Evolutionary conservation across 2,113 vertebrate genomes (phyloP), one percentile per base, ranked within the genome.

Genomic region (Malurus alboscapulatus): DNA sequence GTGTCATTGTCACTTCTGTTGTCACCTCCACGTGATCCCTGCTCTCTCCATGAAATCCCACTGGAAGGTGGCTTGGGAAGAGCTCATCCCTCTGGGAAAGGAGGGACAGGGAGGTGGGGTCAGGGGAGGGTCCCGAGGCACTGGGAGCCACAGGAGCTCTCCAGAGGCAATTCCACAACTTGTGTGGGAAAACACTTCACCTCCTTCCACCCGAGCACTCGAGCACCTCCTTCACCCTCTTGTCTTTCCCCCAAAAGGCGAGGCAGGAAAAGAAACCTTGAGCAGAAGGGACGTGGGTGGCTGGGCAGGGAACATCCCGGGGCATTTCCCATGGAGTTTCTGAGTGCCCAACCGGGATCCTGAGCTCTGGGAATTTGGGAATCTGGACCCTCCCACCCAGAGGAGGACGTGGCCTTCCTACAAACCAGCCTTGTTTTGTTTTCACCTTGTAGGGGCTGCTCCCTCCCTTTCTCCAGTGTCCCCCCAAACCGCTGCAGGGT

Each of bases 281-380:
- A 55, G 79, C 84, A 66, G 74, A 40, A 71, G 26, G 22, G 8
- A 57, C 10, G 50, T 6, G 82, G 40, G 26, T 7, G 34, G 40
- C 34, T 0, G 1, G 78, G 66, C 62, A 66, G 73, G 57, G 9
- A 32, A 32, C 1, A 22, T 0, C 2, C 8, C 42, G 68, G 36
- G 62, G 15, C 20, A 1, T 9, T 40, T 40, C 71, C 73, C 30
- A 0, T 2, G 29, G n/a, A 2, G 0, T 3, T 13, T 50, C 17
- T 40, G 21, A 14, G 50, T 9, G 45, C 45, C 51, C 51, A 17
- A 19, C 14, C 38, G 26, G 36, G 27, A 42, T 63, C 9, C 26
- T 36, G 34, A 8, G 58, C 59, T 27, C 45, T 21, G 45, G 45
- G 44, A 45, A 17, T 17, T 17, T 45, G 44, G 44, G 44, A 45